Conservation (phyloP, 1,140 invertebrate genomes). For the Drosophila simulans region DNA sequence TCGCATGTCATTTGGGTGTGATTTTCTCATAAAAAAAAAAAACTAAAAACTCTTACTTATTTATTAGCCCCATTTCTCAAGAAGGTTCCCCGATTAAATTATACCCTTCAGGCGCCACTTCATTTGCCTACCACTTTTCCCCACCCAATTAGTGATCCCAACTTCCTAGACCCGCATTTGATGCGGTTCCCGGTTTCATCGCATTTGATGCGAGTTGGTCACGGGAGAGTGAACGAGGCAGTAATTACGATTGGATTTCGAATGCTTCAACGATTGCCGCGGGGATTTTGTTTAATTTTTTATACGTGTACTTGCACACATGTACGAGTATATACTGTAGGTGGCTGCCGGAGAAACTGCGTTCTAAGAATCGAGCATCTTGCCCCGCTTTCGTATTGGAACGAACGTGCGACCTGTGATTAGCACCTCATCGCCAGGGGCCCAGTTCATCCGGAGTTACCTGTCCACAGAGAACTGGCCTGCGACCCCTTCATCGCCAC, state of each 20-base stretch:
- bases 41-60: neutral
- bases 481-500: neutral
- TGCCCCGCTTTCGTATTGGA: slow-evolving; percentile 20
- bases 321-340: neutral
- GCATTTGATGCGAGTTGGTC: slow-evolving; percentile 46
- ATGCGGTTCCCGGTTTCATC: too few species aligned
- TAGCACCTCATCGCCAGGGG: slow-evolving; percentile 54
- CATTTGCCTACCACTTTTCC: slow-evolving; percentile 42
- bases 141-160: slow-evolving; percentile 30
- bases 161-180: slow-evolving; percentile 43
- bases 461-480: neutral
- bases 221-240: slow-evolving; percentile 53
- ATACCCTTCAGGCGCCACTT: slow-evolving; percentile 27
- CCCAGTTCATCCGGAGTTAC: slow-evolving; percentile 23
- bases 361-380: slow-evolving; percentile 45
- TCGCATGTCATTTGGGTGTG: neutral
- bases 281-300: slow-evolving; percentile 50
- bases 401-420: slow-evolving; percentile 40
- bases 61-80: neutral
- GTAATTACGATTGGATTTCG: slow-evolving; percentile 46
- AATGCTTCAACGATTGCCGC: slow-evolving; percentile 23
- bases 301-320: slow-evolving; percentile 13
- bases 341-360: slow-evolving; percentile 33
- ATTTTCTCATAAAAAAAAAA: neutral
- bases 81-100: neutral